Conservation (phyloP, 2,797 vertebrate species). For the Jordanella pulchra region DNA sequence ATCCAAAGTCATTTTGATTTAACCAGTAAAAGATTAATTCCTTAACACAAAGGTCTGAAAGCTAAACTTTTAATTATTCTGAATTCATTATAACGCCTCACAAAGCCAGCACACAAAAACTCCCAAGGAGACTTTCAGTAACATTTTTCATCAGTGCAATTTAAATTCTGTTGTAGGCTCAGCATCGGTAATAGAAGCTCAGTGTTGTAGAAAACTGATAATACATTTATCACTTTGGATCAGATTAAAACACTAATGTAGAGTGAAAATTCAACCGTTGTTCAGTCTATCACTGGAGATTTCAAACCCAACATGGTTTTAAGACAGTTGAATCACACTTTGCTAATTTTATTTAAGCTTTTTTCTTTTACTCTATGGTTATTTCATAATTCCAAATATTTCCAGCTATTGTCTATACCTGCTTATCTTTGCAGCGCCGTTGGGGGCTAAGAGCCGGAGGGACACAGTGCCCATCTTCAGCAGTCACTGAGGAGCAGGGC, state of each 20-base stretch:
- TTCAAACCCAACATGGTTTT: neutral
- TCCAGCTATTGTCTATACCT: neutral
- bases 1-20: neutral
- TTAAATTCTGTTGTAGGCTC: neutral
- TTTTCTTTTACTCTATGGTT: too few species aligned
- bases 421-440: neutral
- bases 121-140: conserved; percentile 3
- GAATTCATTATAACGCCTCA: neutral
- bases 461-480: neutral
- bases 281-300: neutral
- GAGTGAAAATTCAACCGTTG: conserved; percentile 9
- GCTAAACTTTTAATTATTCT: neutral
- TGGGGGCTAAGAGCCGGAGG: too few species aligned
- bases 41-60: neutral
- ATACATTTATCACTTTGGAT: conserved; percentile 11
- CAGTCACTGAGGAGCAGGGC: neutral
- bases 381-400: neutral
- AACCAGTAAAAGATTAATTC: neutral
- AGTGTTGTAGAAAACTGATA: conserved; percentile 10
- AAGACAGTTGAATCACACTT: neutral
- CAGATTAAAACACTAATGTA: conserved; percentile 11
- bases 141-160: neutral
- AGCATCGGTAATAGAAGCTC: neutral
- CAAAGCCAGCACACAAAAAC: neutral
- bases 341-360: neutral